Base-by-base conservation (phyloP, 2,888 invertebrate species). In the Drosophila stalkeri region DNA sequence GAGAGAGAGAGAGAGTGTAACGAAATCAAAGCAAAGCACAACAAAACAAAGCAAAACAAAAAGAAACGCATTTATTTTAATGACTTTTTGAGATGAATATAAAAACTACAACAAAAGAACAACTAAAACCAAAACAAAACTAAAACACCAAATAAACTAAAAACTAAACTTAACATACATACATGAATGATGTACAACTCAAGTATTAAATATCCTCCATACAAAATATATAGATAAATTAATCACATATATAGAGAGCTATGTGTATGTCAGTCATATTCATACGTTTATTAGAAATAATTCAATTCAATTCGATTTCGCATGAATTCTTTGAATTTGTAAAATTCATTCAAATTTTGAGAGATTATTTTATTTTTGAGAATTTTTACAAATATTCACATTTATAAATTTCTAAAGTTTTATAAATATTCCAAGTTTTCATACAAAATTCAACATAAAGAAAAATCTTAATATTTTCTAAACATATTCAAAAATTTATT, bases 21-120 rank as follows among this genome's bases (percentile, higher is more conserved):
- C 72, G 57, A 47, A 78, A 49, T 2, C 69, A 23, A 54, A 54
- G 4, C 69, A 16, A 39, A 52, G 4, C 71, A 16, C 23, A 52
- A 12, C 75, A 81, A 82, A 80, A 75, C 80, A 82, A 81, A 81
- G 75, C 67, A 18, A 35, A 35, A 51, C 51, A 51, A 51, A 51
- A 51, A 51, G 33, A 86, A 81, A 80, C 83, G 89, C 89, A 89
- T 89, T 89, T 89, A 89, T 89, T 86, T 88, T 85, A 83, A 82
- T 80, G 72, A 79, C 82, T 79, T 86, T 87, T 86, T 81, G 75
- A 87, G 80, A 81, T 70, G 61, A 73, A 75, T 73, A 77, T 72
- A 66, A 74, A 67, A 35, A 37, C 31, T 33, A 51, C n/a, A 33
- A n/a, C 16, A 54, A 39, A 11, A 59, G 27, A 5, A 37, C 64